These are phyloP conservation scores for Lepus europaeus DNA, from an alignment of 2,113 vertebrate genomes.

Conservation along the genomic window DNA sequence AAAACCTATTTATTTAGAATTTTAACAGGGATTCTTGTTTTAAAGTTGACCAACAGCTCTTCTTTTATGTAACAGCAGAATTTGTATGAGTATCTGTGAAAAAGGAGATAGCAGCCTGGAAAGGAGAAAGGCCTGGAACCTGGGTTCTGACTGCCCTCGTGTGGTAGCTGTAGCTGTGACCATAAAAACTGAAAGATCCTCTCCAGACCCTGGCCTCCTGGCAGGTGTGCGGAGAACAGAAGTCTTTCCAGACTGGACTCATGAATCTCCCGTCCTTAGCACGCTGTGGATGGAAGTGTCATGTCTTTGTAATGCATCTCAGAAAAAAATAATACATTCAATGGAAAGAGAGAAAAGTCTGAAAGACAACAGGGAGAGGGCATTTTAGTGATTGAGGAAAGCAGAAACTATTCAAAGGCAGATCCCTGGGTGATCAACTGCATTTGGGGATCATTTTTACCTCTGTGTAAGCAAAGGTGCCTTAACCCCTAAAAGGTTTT, in stretches of 20 bases:
- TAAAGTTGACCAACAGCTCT: background rate
- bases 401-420: background rate
- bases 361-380: too few relatives aligned
- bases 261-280: too few relatives aligned
- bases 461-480: background rate
- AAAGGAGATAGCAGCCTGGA: background rate
- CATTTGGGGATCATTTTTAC: background rate
- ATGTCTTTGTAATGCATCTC: background rate
- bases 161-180: slow-evolving; percentile 67
- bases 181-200: too few relatives aligned
- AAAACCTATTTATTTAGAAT: background rate
- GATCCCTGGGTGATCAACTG: rapidly evolving
- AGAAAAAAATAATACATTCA: background rate
- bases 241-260: background rate
- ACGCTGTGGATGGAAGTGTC: background rate
- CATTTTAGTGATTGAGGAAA: background rate
- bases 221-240: too few relatives aligned
- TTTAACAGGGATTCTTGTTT: background rate
- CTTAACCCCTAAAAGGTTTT: background rate
- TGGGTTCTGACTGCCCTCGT: slow-evolving; percentile 82
- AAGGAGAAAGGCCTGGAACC: background rate
- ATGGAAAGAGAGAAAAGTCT: background rate
- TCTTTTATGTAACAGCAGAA: background rate
- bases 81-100: background rate
- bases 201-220: background rate